phyloP scores from a whole-genome alignment of 2,888 invertebrate species.

The Theretra japonica region DNA sequence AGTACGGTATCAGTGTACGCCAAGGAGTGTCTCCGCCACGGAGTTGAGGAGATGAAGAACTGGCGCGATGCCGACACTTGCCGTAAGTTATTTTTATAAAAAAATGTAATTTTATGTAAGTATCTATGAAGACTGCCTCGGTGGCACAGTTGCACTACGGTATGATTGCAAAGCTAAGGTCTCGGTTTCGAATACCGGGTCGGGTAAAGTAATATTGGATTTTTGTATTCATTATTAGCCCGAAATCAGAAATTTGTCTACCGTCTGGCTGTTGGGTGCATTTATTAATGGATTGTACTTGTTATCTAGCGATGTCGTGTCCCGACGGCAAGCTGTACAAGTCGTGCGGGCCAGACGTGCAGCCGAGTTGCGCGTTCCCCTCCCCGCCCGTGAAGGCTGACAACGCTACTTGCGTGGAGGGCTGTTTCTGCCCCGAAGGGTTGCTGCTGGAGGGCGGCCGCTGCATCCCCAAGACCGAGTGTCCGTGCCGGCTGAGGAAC shows the following conservation, averaged over 20 bases:
- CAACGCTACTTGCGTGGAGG: slow-evolving; percentile 89
- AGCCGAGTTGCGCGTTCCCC: slow-evolving; percentile 89
- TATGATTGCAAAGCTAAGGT: too few relatives aligned
- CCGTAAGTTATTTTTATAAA: slow-evolving; percentile 86
- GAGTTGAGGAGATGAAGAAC: slow-evolving; percentile 85
- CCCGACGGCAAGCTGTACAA: slow-evolving; percentile 90
- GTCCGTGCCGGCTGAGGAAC: slow-evolving; percentile 92
- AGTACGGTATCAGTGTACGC: slow-evolving; percentile 91
- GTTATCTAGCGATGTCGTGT: slow-evolving; percentile 89
- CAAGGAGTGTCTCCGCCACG: slow-evolving; percentile 89
- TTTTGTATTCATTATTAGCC: too few relatives aligned
- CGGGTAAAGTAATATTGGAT: too few relatives aligned
- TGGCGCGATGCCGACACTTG: slow-evolving; percentile 94
- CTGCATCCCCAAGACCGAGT: slow-evolving; percentile 89
- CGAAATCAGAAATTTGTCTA: too few relatives aligned
- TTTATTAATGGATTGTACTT: not conserved
- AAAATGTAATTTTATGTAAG: too few relatives aligned
- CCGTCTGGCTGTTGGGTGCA: not conserved
- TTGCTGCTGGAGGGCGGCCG: slow-evolving; percentile 89
- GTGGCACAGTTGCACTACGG: too few relatives aligned
- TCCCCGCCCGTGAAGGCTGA: slow-evolving; percentile 49
- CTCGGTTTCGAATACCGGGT: too few relatives aligned
- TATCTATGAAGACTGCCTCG: too few relatives aligned
- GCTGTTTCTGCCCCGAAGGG: slow-evolving; percentile 94
- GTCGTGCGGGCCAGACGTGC: slow-evolving; percentile 90